These are phyloP conservation scores for Orcinus orca DNA, from an alignment of 2,113 vertebrate species.

Conservation along the genomic window DNA sequence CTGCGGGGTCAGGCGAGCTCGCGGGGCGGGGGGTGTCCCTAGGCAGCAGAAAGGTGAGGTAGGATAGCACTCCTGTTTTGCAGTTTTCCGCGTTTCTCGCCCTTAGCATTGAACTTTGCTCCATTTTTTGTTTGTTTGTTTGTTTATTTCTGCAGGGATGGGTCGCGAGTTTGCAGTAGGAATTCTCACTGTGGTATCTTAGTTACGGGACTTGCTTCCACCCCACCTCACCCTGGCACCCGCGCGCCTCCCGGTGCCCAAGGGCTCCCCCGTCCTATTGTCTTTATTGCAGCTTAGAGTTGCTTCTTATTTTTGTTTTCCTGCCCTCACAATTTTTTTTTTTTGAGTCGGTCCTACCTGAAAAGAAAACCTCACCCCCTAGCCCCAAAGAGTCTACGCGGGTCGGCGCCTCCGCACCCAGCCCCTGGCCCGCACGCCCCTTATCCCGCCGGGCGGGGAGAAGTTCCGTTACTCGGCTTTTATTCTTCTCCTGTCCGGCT, in stretches of 20 bases:
- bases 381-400: neutral
- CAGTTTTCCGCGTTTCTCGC: neutral
- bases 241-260: slow-evolving; percentile 37
- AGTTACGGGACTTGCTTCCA: slow-evolving; percentile 66
- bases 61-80: neutral
- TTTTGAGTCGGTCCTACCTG: neutral
- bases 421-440: neutral
- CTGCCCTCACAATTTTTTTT: neutral
- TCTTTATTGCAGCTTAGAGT: slow-evolving; percentile 42
- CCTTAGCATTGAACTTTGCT: slow-evolving; percentile 52
- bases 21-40: neutral
- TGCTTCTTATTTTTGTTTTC: neutral
- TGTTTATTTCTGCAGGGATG: neutral
- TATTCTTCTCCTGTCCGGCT: neutral
- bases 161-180: slow-evolving; percentile 58
- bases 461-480: slow-evolving; percentile 50
- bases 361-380: neutral
- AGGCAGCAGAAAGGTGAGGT: neutral
- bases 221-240: slow-evolving; percentile 57
- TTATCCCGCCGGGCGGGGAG: neutral
- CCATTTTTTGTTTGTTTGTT: neutral
- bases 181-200: slow-evolving; percentile 61
- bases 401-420: neutral
- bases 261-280: slow-evolving; percentile 60
- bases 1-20: neutral